These are phyloP conservation scores for Toxotes chatareus DNA, from an alignment of 2,113 vertebrate genomes.

Conservation along the genomic window DNA sequence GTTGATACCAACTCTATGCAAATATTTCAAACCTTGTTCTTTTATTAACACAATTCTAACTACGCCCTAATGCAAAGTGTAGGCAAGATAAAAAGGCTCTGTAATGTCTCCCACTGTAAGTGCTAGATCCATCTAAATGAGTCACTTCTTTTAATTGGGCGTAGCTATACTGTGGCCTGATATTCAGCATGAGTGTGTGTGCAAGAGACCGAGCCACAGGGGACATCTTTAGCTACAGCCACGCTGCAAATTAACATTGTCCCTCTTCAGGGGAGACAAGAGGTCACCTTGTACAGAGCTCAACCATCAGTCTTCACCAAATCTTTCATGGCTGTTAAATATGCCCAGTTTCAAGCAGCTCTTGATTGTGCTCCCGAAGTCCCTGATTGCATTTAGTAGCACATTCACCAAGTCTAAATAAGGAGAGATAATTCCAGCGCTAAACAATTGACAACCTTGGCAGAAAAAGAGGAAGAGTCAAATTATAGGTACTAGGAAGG, in stretches of 20 bases:
- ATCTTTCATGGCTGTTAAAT: conserved; percentile 67
- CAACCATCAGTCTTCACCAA: conserved; percentile 40
- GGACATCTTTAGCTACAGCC: conserved; percentile 59
- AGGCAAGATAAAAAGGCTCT: background rate
- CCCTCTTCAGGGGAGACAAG: conserved; percentile 46
- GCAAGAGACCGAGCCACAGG: conserved; percentile 26
- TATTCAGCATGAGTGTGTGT: conserved; percentile 35
- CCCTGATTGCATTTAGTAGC: conserved; percentile 73
- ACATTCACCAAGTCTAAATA: conserved; percentile 52
- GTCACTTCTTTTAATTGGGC: conserved; percentile 44
- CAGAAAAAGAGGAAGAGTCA: conserved; percentile 3
- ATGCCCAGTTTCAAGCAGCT: conserved; percentile 56
- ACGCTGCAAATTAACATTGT: conserved; percentile 73
- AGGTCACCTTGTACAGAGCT: conserved; percentile 73
- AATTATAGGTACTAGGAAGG: background rate
- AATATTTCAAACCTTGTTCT: background rate
- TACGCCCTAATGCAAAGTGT: background rate
- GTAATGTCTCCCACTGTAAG: background rate
- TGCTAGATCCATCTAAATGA: conserved; percentile 24
- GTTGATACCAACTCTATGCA: background rate
- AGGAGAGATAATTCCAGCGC: conserved; percentile 50
- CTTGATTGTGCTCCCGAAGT: conserved; percentile 67
- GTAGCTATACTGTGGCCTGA: conserved; percentile 14
- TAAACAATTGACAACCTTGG: conserved; percentile 53
- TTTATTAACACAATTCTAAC: background rate